Evolutionary conservation across 1,140 invertebrate genomes (phyloP).

Genomic region (Globodera rostochiensis): DNA sequence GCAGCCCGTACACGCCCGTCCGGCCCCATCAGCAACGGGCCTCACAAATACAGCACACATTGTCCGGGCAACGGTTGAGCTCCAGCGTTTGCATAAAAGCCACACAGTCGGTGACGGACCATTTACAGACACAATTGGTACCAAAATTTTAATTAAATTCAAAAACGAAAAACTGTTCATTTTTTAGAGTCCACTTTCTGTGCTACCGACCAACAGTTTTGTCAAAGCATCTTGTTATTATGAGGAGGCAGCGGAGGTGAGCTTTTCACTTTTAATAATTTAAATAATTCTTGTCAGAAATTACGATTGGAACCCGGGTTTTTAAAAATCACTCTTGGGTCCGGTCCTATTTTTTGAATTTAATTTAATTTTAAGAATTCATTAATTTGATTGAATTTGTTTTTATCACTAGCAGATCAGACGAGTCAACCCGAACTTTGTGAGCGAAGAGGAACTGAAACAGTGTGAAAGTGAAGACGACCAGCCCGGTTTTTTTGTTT

Average conservation of each 20-base stretch:
- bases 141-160: not conserved
- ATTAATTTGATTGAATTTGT: too few relatives aligned
- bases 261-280: not conserved
- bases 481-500: too few relatives aligned
- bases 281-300: too few relatives aligned
- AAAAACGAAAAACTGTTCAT: not conserved
- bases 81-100: constrained; percentile 9
- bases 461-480: too few relatives aligned
- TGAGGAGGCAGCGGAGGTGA: not conserved
- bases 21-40: not conserved
- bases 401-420: too few relatives aligned
- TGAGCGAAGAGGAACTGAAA: too few relatives aligned
- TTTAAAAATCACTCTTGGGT: too few relatives aligned
- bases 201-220: not conserved
- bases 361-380: too few relatives aligned
- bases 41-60: not conserved
- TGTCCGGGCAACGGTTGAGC: constrained; percentile 6
- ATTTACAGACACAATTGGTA: not conserved
- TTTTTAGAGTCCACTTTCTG: not conserved
- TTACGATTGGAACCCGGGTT: too few relatives aligned
- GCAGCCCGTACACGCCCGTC: constrained; percentile 9
- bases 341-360: too few relatives aligned
- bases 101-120: not conserved
- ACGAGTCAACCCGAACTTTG: too few relatives aligned
- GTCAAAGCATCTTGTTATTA: not conserved